phyloP scores from a whole-genome alignment of 2,888 invertebrate species.

The Spilarctia lutea region DNA sequence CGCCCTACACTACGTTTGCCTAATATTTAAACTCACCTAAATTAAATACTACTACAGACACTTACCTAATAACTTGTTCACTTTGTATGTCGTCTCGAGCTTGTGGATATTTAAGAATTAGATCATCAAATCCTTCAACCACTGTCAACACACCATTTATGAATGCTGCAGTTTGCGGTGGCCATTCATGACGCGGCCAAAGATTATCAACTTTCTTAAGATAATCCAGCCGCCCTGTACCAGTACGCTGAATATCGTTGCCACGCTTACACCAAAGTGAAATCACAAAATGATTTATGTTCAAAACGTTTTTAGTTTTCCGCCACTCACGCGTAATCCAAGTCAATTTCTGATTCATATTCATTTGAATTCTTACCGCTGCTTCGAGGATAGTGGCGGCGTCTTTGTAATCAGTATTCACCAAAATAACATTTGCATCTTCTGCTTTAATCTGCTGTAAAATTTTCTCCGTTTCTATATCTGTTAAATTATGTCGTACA shows the following conservation, averaged over 20 bases:
- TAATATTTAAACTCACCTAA: neutral
- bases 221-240: neutral
- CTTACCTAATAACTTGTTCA: slow-evolving; percentile 18
- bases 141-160: slow-evolving; percentile 14
- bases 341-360: slow-evolving; percentile 2
- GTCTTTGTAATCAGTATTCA: slow-evolving; percentile 20
- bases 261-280: slow-evolving; percentile 9
- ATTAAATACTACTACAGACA: neutral
- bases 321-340: slow-evolving; percentile 21
- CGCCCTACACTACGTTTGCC: too few species aligned
- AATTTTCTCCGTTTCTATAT: neutral
- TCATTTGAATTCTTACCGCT: slow-evolving; percentile 17
- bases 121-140: slow-evolving; percentile 12
- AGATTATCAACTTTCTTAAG: neutral
- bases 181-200: slow-evolving; percentile 3
- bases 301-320: neutral
- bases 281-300: slow-evolving; percentile 13
- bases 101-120: slow-evolving; percentile 17
- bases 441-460: slow-evolving; percentile 12
- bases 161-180: slow-evolving; percentile 11
- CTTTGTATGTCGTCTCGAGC: slow-evolving; percentile 15
- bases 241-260: neutral
- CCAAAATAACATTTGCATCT: slow-evolving; percentile 8
- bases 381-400: slow-evolving; percentile 20
- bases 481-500: slow-evolving; percentile 9